Evolutionary conservation across 30 jellyfish, hydroid and myxozoan genomes (phyloP).

Genomic region (Sanderia malayensis): DNA sequence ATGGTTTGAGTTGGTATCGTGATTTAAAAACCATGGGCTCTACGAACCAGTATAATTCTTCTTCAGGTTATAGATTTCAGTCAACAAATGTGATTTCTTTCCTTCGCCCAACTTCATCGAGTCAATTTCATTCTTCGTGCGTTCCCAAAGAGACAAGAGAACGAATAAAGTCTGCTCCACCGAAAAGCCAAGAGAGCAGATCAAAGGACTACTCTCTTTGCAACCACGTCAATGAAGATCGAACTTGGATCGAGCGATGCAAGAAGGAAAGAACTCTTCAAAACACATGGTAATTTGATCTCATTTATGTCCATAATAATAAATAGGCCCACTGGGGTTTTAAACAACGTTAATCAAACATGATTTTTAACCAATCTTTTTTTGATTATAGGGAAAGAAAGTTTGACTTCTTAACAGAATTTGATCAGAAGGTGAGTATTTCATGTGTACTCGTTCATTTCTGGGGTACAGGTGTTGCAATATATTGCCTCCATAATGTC

Average conservation of each 20-base stretch:
- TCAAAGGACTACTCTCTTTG: constrained; percentile 67
- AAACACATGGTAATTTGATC: constrained; percentile 46
- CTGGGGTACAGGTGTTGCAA: no score
- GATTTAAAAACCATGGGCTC: no score
- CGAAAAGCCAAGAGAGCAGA: constrained; percentile 55
- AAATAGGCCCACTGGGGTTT: no score
- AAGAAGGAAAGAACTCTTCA: constrained; percentile 65
- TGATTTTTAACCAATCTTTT: constrained; percentile 1
- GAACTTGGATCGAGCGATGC: constrained; percentile 71
- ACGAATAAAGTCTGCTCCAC: constrained; percentile 82
- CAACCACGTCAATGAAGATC: constrained; percentile 81
- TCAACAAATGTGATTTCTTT: constrained; percentile 52
- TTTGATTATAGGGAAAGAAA: constrained; percentile 59
- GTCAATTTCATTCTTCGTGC: constrained; percentile 70
- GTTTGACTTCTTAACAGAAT: constrained; percentile 52
- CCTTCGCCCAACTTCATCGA: constrained; percentile 39
- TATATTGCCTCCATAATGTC: no score
- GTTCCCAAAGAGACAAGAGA: constrained; percentile 77
- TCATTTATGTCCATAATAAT: not conserved
- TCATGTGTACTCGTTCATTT: no score
- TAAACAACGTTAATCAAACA: not conserved
- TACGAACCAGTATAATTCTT: constrained; percentile 48
- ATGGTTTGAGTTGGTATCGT: no score
- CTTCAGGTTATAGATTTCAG: constrained; percentile 53
- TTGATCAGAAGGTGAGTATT: constrained; percentile 58